Evolutionary conservation across 2,113 vertebrate genomes (phyloP).

Genomic region (Tenebrosternarchus preto): DNA sequence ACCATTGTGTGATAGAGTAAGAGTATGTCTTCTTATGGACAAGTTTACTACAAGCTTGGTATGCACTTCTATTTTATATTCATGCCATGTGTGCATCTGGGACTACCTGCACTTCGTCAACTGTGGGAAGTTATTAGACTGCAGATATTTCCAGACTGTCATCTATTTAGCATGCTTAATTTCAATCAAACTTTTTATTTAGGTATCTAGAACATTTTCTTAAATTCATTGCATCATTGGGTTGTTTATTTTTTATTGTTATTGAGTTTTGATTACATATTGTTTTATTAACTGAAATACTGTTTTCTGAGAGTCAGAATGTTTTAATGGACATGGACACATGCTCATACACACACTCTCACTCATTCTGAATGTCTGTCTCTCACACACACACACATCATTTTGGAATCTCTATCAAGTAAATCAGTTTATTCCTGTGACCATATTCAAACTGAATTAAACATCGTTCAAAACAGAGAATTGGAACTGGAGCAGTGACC

Average conservation of each 20-base stretch:
- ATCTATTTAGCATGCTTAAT: neutral
- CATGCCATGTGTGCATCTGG: too few relatives aligned
- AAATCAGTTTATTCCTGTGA: neutral
- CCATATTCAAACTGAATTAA: neutral
- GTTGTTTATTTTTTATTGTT: too few relatives aligned
- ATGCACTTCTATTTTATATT: too few relatives aligned
- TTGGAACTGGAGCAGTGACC: neutral
- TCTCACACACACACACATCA: too few relatives aligned
- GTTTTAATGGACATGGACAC: too few relatives aligned
- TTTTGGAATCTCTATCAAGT: too few relatives aligned
- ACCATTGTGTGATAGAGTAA: neutral
- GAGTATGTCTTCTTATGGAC: neutral
- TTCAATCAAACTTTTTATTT: neutral
- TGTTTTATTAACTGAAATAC: neutral
- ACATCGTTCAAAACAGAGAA: neutral
- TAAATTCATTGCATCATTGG: too few relatives aligned
- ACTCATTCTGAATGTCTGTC: neutral
- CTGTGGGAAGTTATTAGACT: conserved; percentile 6
- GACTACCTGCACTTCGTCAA: neutral
- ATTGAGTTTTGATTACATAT: too few relatives aligned
- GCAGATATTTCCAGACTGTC: neutral
- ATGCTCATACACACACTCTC: too few relatives aligned
- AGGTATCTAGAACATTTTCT: neutral
- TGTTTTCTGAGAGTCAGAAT: too few relatives aligned
- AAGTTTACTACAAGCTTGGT: too few relatives aligned